Evolutionary conservation across 2,797 vertebrate species (phyloP).

Genomic region (Karalla daura): DNA sequence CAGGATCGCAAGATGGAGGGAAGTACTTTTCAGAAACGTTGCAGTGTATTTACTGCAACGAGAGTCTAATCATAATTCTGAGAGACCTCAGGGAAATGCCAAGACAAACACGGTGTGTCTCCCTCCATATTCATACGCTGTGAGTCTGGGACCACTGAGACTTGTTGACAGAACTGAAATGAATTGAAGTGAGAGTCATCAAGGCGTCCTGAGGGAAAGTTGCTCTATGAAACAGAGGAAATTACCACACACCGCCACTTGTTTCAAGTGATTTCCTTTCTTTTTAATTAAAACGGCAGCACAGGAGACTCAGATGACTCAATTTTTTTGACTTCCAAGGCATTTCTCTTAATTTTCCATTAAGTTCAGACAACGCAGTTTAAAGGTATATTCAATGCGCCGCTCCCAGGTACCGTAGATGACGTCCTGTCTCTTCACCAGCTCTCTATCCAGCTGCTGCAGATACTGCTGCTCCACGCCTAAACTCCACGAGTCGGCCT

Average conservation of each 20-base stretch:
- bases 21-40: not conserved
- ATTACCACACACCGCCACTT: not conserved
- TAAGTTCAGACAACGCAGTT: not conserved
- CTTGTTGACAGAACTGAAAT: not conserved
- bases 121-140: not conserved
- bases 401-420: conserved; percentile 88
- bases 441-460: conserved; percentile 90
- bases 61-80: conserved; percentile 1
- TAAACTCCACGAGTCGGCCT: conserved; percentile 96
- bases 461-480: conserved; percentile 90
- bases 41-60: not conserved
- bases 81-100: not conserved
- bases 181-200: not conserved
- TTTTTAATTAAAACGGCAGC: not conserved
- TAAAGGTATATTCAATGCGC: not conserved
- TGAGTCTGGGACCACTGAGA: not conserved
- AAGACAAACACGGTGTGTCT: conserved; percentile 5
- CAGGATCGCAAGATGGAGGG: not conserved
- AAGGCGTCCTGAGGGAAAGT: too few species aligned
- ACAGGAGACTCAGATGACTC: not conserved
- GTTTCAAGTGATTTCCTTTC: not conserved
- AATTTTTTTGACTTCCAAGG: not conserved
- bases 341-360: not conserved
- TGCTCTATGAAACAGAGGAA: too few species aligned
- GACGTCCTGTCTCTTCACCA: conserved; percentile 95